Evolutionary conservation across 23 tunicate genomes (phyloP).

Genomic region (Ciona savignyi): DNA sequence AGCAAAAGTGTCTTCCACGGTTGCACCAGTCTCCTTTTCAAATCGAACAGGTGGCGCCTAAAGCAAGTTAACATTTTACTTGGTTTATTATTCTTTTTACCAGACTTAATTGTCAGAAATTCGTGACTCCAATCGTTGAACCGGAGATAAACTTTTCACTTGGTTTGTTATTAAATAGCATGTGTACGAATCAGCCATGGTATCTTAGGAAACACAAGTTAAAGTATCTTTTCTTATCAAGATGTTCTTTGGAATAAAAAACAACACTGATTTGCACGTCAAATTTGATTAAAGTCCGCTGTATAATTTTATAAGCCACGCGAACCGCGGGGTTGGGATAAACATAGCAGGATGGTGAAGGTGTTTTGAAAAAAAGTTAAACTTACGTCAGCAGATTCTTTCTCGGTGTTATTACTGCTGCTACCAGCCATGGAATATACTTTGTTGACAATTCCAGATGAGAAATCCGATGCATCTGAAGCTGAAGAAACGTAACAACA

Average conservation of each 20-base stretch:
- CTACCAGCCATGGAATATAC: slow-evolving; percentile 25
- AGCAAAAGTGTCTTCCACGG: slow-evolving; percentile 28
- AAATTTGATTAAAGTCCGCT: background rate
- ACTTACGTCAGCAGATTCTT: background rate
- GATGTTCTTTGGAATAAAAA: no score
- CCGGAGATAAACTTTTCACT: no score
- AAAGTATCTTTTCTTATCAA: no score
- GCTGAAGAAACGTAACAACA: no score
- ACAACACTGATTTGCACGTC: background rate
- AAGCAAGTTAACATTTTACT: background rate
- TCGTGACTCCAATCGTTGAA: no score
- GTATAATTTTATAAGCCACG: background rate
- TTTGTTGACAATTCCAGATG: slow-evolving; percentile 65
- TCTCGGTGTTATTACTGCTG: background rate
- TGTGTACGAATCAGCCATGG: background rate
- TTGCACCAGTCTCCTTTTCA: slow-evolving; percentile 55
- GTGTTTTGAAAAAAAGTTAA: no score
- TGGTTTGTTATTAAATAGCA: background rate
- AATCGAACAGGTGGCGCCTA: slow-evolving; percentile 21
- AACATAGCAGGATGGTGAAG: no score
- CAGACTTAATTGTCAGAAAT: no score
- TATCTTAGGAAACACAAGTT: no score
- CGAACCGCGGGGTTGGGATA: slow-evolving; percentile 39
- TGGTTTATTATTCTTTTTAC: no score
- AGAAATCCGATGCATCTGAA: slow-evolving; percentile 24